Percentiles rank a stretch among this genome's conserved stretches.
These are phyloP conservation scores for Conomelus anceps DNA, from an alignment of 2,888 invertebrate genomes.

Conservation along the genomic window DNA sequence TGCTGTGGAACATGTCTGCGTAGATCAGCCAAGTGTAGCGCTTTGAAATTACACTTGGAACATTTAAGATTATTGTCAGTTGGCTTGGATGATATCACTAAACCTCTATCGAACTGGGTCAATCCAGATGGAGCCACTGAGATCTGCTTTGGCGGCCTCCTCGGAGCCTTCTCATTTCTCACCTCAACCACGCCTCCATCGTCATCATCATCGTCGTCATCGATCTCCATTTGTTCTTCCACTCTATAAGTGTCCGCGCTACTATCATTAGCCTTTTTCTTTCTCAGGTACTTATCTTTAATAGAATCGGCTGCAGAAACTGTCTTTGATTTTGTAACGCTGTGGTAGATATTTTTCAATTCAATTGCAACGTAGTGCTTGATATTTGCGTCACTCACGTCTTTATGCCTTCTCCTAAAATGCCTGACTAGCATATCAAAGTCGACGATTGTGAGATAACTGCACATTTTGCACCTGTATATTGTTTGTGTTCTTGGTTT, in stretches of 20 bases:
- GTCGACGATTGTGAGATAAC: background rate
- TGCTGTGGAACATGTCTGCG: constrained; percentile 24
- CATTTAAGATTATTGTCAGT: background rate
- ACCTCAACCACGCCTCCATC: background rate
- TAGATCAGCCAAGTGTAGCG: background rate
- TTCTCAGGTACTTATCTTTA: background rate
- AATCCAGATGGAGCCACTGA: background rate
- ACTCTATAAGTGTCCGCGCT: background rate
- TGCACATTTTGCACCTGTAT: background rate
- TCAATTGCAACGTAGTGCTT: background rate
- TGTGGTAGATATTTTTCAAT: background rate
- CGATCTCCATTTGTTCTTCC: constrained; percentile 1
- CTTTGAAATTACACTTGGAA: constrained; percentile 20
- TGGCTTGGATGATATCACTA: background rate
- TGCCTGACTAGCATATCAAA: background rate
- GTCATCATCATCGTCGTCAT: background rate
- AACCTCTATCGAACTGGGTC: background rate
- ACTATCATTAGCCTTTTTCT: background rate
- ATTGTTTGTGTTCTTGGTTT: background rate
- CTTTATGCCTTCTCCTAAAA: background rate
- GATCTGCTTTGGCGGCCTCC: background rate
- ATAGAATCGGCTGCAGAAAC: background rate
- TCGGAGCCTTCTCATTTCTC: background rate
- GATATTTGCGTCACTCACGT: background rate
- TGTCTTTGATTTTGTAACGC: background rate